These are phyloP conservation scores for Nixonia krombeini DNA, from an alignment of 1,140 invertebrate species.

Conservation along the genomic window DNA sequence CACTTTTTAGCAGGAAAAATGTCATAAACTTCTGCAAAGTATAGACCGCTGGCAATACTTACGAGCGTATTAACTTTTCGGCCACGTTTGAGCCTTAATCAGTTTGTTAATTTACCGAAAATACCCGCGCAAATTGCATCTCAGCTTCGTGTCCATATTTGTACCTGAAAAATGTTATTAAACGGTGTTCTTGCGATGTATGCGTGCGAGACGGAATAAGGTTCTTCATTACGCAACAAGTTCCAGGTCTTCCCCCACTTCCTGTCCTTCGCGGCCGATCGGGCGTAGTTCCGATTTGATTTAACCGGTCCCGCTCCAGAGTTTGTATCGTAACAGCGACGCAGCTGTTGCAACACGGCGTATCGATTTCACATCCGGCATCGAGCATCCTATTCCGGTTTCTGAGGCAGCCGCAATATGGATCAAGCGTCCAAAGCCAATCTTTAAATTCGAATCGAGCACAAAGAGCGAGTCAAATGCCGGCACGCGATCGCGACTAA, in stretches of 20 bases:
- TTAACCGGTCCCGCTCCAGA: background rate
- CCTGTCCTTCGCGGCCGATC: conserved; percentile 10
- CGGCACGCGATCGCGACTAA: background rate
- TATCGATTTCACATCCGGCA: conserved; percentile 44
- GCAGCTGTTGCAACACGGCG: conserved; percentile 22
- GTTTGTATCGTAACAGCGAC: conserved; percentile 19
- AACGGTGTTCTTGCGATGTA: too few species aligned
- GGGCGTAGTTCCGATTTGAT: conserved; percentile 21
- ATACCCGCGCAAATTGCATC: too few species aligned
- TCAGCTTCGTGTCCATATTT: too few species aligned
- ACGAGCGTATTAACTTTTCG: too few species aligned
- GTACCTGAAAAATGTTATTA: too few species aligned
- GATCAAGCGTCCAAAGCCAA: conserved; percentile 23
- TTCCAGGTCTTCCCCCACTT: background rate
- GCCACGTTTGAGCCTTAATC: too few species aligned
- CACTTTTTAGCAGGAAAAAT: too few species aligned
- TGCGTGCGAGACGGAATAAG: too few species aligned
- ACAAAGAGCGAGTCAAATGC: conserved; percentile 6
- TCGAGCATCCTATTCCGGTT: conserved; percentile 35
- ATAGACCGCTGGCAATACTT: too few species aligned
- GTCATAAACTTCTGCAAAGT: too few species aligned
- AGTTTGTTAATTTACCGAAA: too few species aligned
- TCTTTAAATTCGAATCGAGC: conserved; percentile 5
- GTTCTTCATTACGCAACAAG: too few species aligned
- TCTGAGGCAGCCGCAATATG: conserved; percentile 31